These are phyloP conservation scores for Slavum lentiscoides DNA, from an alignment of 2,888 invertebrate species.

Conservation along the genomic window DNA sequence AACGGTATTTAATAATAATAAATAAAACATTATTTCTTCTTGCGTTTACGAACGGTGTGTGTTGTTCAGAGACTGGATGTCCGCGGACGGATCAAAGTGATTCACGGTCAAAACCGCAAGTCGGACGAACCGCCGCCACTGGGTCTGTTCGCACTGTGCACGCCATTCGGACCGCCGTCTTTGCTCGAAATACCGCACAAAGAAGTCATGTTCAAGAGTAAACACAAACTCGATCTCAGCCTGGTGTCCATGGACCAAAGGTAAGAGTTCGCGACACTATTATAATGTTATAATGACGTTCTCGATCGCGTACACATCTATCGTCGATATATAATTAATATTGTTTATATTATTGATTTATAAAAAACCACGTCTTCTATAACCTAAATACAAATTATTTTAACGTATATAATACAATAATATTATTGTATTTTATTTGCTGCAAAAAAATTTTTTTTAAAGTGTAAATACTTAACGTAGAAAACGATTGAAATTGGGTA, in stretches of 20 bases:
- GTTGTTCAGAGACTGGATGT: conserved; percentile 87
- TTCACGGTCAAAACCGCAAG: conserved; percentile 95
- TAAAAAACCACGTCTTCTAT: too few species aligned
- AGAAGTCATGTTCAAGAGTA: conserved; percentile 99
- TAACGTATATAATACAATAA: too few species aligned
- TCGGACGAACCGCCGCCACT: conserved; percentile 85
- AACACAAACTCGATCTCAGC: conserved; percentile 95
- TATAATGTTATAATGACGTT: not conserved
- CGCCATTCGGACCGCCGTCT: conserved; percentile 98
- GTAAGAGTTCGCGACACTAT: conserved; percentile 60
- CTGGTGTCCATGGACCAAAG: conserved; percentile 97
- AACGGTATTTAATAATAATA: not conserved
- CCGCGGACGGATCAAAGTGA: conserved; percentile 90
- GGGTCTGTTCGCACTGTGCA: conserved; percentile 95
- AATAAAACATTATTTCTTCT: not conserved
- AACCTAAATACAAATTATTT: too few species aligned
- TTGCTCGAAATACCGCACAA: conserved; percentile 95
- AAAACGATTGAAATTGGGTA: not conserved
- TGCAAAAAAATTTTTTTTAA: not conserved
- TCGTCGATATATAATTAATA: too few species aligned
- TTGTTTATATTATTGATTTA: too few species aligned
- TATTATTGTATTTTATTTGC: too few species aligned
- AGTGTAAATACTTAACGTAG: not conserved
- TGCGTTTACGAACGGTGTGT: conserved; percentile 58
- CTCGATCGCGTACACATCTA: not conserved